Base-by-base conservation (phyloP, 2,888 invertebrate genomes). In the Dusona sp. region DNA sequence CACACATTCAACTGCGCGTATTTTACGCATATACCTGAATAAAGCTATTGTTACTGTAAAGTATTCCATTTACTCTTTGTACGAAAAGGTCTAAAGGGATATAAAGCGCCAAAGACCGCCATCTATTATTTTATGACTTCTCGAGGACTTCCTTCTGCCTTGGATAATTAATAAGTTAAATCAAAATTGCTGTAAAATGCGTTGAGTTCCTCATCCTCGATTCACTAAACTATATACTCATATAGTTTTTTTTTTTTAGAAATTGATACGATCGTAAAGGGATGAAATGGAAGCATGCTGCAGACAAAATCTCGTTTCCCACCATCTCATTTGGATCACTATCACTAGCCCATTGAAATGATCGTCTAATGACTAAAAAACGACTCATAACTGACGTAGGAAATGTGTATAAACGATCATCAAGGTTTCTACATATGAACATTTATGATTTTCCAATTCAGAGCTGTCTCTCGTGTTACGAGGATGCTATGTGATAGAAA, bases 401-500 rank as follows among this genome's bases (percentile, higher is more conserved):
- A 29, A 33, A 70, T 48, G 45, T 70, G 29, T 48, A 9, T 29
- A 29, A 70, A 45, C 29, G 68, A 29, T 25, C 3, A 16, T 33
- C 19, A 42, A 42, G 16, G 42, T 22, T 45, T 45, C 1, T 33
- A 48, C 33, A 22, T 16, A 29, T 29, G 7, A 6, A 1, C 75
- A 29, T 42, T 22, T 0, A 82, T 57, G 6, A 61, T 48, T 70
- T 70, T 75, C 7, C 42, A 22, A 22, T 79, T 68, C 29, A 72
- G 36, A n/a, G 19, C 16, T 45, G 57, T 61, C 29, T 16, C 7
- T 45, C 8, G 45, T 48, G n/a, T 70, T 19, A 42, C n/a, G 57
- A 48, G n/a, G 9, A 36, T 36, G 82, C 64, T 38, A 77, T 77
- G 54, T 54, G 42, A 65, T 84, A 54, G 68, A 57, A 48, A 29